Evolutionary conservation across 2,113 vertebrate genomes (phyloP).

Genomic region (Acanthisitta chloris): DNA sequence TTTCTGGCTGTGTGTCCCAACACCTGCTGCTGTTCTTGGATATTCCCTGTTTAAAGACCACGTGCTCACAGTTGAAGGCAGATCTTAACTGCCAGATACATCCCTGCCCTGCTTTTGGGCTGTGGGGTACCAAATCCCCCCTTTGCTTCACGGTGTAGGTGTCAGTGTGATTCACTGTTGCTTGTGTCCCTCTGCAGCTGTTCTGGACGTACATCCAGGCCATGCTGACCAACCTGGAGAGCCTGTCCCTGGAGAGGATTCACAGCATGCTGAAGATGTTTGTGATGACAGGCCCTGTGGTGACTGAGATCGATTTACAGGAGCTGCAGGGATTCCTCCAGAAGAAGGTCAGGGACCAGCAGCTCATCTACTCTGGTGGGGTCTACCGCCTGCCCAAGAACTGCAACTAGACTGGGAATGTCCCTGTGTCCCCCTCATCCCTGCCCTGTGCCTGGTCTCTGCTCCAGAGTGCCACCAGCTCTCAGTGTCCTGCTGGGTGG

Average conservation of each 20-base stretch:
- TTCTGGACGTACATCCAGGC: slow-evolving; percentile 99
- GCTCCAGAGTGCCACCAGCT: background rate
- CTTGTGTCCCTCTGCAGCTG: slow-evolving; percentile 69
- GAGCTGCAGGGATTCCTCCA: slow-evolving; percentile 94
- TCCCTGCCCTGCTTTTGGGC: background rate
- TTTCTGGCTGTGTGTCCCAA: background rate
- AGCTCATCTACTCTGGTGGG: slow-evolving; percentile 83
- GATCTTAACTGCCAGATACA: background rate
- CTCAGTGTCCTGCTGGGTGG: background rate
- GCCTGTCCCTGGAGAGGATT: slow-evolving; percentile 93
- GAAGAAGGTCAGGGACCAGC: slow-evolving; percentile 93
- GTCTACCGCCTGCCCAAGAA: slow-evolving; percentile 95
- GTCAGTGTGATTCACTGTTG: background rate
- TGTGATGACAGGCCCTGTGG: slow-evolving; percentile 88
- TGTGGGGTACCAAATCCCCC: background rate
- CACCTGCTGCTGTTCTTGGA: background rate
- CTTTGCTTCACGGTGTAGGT: background rate
- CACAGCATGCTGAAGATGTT: slow-evolving; percentile 99
- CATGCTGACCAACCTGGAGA: slow-evolving; percentile 98
- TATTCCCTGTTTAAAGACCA: background rate
- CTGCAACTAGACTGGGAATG: slow-evolving; percentile 27
- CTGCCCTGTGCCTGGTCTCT: background rate
- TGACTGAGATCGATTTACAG: slow-evolving; percentile 90
- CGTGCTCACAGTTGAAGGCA: background rate
- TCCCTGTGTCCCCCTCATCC: background rate